Conservation (phyloP, 1,140 invertebrate species). For the Trinorchestia longiramus region DNA sequence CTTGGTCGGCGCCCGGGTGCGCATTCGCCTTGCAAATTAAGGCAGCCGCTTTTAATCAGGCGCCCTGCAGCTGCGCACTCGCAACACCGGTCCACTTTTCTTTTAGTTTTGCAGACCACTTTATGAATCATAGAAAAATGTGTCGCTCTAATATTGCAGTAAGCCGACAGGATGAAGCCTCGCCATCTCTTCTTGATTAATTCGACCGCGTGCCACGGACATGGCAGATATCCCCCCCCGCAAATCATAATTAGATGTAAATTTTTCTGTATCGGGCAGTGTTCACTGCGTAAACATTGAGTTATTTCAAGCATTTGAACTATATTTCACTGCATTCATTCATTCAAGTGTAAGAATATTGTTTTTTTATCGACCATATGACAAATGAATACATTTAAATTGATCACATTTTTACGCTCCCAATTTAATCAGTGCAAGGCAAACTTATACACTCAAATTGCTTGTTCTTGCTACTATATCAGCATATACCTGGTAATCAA, state of each 20-base stretch:
- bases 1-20: neutral
- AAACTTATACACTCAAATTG: no score
- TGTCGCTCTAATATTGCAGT: slow-evolving; percentile 3
- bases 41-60: slow-evolving; percentile 24
- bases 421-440: no score
- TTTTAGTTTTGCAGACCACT: neutral
- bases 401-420: no score
- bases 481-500: no score
- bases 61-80: neutral
- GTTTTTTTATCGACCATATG: no score
- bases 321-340: neutral
- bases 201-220: neutral
- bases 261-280: neutral
- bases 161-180: neutral
- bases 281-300: neutral
- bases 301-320: neutral
- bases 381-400: no score
- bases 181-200: slow-evolving; percentile 15
- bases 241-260: neutral
- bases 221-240: neutral
- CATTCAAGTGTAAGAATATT: no score
- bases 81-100: neutral
- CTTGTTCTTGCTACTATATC: no score
- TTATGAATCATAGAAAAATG: slow-evolving; percentile 28
- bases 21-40: slow-evolving; percentile 4